These are phyloP conservation scores for Drosophila sproati DNA, from an alignment of 1,140 invertebrate species.

Conservation along the genomic window DNA sequence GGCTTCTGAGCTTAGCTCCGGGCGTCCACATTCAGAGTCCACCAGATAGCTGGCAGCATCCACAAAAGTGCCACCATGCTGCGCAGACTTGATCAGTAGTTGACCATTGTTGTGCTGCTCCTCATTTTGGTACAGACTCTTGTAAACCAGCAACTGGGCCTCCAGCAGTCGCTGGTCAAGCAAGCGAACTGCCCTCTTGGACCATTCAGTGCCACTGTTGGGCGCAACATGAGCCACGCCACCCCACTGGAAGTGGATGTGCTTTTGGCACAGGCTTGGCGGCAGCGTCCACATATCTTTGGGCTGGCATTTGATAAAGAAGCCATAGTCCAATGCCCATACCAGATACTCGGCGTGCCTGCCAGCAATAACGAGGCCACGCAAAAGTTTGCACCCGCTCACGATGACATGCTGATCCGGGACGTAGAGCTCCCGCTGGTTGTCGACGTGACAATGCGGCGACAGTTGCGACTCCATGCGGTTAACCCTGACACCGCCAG, in stretches of 20 bases:
- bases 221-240: conserved; percentile 28
- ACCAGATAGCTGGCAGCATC: conserved; percentile 32
- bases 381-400: conserved; percentile 24
- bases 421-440: neutral
- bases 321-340: conserved; percentile 51
- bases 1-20: neutral
- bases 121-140: neutral
- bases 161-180: conserved; percentile 25
- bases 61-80: neutral
- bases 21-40: neutral
- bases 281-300: conserved; percentile 48
- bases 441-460: neutral
- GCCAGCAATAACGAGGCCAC: conserved; percentile 26
- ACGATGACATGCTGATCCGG: conserved; percentile 45
- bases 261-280: neutral
- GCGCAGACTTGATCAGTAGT: conserved; percentile 9
- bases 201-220: conserved; percentile 12
- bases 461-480: conserved; percentile 24
- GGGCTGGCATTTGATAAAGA: conserved; percentile 26
- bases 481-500: neutral
- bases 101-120: conserved; percentile 25
- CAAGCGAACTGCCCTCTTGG: neutral
- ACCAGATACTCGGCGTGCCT: conserved; percentile 42
- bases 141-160: neutral
- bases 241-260: conserved; percentile 21